These are phyloP conservation scores for Heteromurus nitidus DNA, from an alignment of 2,888 invertebrate species.

Conservation along the genomic window DNA sequence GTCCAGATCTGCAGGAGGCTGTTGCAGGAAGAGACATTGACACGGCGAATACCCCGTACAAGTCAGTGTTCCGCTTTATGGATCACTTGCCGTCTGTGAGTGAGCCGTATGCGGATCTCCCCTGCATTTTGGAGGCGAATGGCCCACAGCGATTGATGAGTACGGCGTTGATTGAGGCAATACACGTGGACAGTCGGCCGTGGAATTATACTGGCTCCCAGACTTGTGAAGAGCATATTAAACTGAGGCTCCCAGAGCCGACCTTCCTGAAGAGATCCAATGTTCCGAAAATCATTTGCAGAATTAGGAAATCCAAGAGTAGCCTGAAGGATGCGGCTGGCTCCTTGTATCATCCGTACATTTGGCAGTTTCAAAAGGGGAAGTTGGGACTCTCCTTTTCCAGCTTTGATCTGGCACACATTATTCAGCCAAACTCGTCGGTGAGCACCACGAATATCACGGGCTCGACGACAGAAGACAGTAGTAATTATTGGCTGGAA, in stretches of 20 bases:
- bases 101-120: constrained; percentile 39
- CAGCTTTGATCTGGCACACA: constrained; percentile 36
- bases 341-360: constrained; percentile 49
- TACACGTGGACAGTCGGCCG: constrained; percentile 51
- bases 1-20: constrained; percentile 68
- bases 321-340: constrained; percentile 34
- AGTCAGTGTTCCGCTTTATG: constrained; percentile 63
- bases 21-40: constrained; percentile 62
- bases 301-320: constrained; percentile 38
- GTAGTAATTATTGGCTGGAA: constrained; percentile 35
- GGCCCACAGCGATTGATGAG: constrained; percentile 49
- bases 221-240: constrained; percentile 64
- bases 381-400: constrained; percentile 65
- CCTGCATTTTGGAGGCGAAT: constrained; percentile 66
- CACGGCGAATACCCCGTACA: constrained; percentile 68
- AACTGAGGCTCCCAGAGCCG: constrained; percentile 51
- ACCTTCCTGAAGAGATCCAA: constrained; percentile 43
- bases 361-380: constrained; percentile 61
- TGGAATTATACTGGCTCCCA: constrained; percentile 58
- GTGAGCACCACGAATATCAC: background rate
- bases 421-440: constrained; percentile 11
- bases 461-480: background rate
- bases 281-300: constrained; percentile 59
- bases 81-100: constrained; percentile 43
- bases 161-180: constrained; percentile 61